Evolutionary conservation across 2,888 invertebrate genomes (phyloP).

Genomic region (Petrolisthes manimaculis): DNA sequence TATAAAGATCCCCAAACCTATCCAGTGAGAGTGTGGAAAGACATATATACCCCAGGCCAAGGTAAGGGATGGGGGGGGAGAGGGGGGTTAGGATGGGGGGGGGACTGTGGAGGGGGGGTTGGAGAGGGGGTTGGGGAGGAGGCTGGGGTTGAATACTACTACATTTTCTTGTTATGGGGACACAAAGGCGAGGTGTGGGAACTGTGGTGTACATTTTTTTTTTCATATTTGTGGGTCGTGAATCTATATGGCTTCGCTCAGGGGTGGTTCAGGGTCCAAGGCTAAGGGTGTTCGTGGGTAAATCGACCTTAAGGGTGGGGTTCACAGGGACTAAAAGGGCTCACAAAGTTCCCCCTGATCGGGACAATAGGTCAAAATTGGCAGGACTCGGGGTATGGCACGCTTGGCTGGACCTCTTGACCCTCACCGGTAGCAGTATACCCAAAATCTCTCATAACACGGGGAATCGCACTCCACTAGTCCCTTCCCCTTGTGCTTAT

Average conservation of each 20-base stretch:
- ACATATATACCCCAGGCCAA: too few species aligned
- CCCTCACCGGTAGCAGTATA: neutral
- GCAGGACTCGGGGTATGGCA: constrained; percentile 53
- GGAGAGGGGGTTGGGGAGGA: too few species aligned
- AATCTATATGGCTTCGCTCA: constrained; percentile 40
- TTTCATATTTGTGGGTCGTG: constrained; percentile 7
- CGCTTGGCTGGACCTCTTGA: constrained; percentile 38
- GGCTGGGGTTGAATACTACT: constrained; percentile 33
- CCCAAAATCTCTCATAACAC: too few species aligned
- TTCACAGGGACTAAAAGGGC: constrained; percentile 21
- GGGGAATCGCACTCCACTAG: too few species aligned
- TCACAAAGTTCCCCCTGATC: constrained; percentile 25
- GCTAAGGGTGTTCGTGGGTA: neutral
- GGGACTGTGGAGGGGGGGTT: too few species aligned
- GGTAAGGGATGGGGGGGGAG: too few species aligned
- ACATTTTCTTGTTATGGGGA: constrained; percentile 18
- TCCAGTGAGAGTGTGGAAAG: too few species aligned
- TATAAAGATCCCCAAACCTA: too few species aligned
- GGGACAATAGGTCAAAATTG: constrained; percentile 57
- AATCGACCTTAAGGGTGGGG: neutral
- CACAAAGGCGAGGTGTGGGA: constrained; percentile 48
- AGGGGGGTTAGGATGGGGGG: too few species aligned
- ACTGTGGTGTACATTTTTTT: constrained; percentile 32
- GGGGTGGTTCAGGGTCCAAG: too few species aligned
- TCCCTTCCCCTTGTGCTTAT: too few species aligned